Conservation (phyloP, 23 tunicate species). For the Trididemnum miniatum region DNA sequence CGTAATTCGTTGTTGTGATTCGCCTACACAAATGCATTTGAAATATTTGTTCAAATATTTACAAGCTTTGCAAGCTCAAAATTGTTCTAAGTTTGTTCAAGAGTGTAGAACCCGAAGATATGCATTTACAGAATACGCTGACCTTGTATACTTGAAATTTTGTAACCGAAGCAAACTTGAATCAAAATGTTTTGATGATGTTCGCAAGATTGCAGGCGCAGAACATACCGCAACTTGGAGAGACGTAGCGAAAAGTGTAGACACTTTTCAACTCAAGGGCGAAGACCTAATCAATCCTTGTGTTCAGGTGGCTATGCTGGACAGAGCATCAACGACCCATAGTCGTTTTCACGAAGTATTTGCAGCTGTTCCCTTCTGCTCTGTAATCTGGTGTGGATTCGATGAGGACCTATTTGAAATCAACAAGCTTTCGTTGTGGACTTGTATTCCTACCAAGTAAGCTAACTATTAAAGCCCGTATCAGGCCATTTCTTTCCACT, state of each 20-base stretch:
- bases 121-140: neutral
- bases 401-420: slow-evolving; percentile 18
- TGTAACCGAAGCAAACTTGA: neutral
- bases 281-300: slow-evolving; percentile 38
- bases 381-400: slow-evolving; percentile 60
- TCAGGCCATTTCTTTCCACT: too few relatives aligned
- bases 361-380: slow-evolving; percentile 46
- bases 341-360: slow-evolving; percentile 31
- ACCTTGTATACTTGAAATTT: neutral
- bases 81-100: neutral
- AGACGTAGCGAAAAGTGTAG: neutral
- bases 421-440: slow-evolving; percentile 42
- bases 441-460: slow-evolving; percentile 51
- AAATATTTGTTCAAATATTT: too few relatives aligned
- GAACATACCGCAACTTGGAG: neutral
- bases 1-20: too few relatives aligned
- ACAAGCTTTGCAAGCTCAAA: neutral
- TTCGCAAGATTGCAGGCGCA: neutral
- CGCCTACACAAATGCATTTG: too few relatives aligned
- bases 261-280: neutral
- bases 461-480: too few relatives aligned
- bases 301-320: slow-evolving; percentile 59
- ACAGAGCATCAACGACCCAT: slow-evolving; percentile 25
- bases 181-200: neutral
- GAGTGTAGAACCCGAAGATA: neutral